Conservation (phyloP, 2,888 invertebrate genomes). For the Orgyia antiqua region DNA sequence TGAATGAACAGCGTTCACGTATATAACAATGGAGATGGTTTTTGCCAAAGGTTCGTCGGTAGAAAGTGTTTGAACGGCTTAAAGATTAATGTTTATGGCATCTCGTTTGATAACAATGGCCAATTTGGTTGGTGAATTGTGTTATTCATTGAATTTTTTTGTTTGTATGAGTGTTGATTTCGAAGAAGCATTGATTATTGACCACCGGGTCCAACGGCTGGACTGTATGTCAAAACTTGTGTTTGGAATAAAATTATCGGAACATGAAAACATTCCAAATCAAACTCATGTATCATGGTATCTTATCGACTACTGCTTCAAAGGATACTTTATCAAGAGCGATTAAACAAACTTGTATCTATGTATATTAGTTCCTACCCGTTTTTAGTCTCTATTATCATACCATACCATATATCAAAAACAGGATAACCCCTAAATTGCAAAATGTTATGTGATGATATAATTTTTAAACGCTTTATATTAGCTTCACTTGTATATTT, state of each 20-base stretch:
- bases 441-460: too few species aligned
- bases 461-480: too few species aligned
- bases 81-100: constrained; percentile 36
- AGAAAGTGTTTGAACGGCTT: constrained; percentile 48
- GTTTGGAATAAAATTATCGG: neutral
- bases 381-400: too few species aligned
- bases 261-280: neutral
- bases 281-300: too few species aligned
- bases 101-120: constrained; percentile 41
- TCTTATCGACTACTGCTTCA: constrained; percentile 8
- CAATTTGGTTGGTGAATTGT: constrained; percentile 33
- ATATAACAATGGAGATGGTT: constrained; percentile 46
- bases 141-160: constrained; percentile 27
- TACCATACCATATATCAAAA: too few species aligned
- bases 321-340: constrained; percentile 21
- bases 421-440: too few species aligned
- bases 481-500: too few species aligned
- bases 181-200: constrained; percentile 9
- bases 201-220: constrained; percentile 2
- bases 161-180: constrained; percentile 13
- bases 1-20: constrained; percentile 39
- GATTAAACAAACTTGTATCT: constrained; percentile 16
- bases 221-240: neutral
- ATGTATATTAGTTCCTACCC: constrained; percentile 16
- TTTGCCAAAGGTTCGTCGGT: constrained; percentile 37